These are phyloP conservation scores for Ophion slaviceki DNA, from an alignment of 2,888 invertebrate species.

Conservation along the genomic window DNA sequence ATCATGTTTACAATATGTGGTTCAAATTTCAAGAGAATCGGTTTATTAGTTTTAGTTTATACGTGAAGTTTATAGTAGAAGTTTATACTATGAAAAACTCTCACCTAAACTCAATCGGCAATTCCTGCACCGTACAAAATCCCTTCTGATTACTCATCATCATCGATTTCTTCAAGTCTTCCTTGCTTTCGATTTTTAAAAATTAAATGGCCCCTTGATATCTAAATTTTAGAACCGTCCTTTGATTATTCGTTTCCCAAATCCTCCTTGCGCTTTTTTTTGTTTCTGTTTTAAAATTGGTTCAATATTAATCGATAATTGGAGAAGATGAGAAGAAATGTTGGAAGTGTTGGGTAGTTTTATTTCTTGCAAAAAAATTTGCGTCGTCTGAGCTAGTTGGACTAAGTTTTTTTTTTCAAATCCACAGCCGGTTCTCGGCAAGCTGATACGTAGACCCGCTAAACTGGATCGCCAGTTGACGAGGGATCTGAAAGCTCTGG, in stretches of 20 bases:
- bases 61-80: too few relatives aligned
- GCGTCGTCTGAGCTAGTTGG: too few relatives aligned
- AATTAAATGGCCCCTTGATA: not conserved
- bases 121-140: too few relatives aligned
- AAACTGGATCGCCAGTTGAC: conserved; percentile 92
- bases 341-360: not conserved
- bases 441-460: conserved; percentile 91
- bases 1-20: too few relatives aligned
- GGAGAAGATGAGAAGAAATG: not conserved
- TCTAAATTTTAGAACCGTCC: not conserved
- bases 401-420: not conserved
- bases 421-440: conserved; percentile 92
- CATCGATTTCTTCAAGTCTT: too few relatives aligned
- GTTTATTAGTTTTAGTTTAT: too few relatives aligned
- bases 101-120: too few relatives aligned
- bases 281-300: not conserved
- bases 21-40: too few relatives aligned
- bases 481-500: conserved; percentile 90
- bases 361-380: too few relatives aligned
- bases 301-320: not conserved
- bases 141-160: too few relatives aligned
- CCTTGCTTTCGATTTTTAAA: too few relatives aligned
- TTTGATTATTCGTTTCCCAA: not conserved
- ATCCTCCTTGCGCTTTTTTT: not conserved
- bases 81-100: too few relatives aligned